A percentile compares a stretch with the other conserved stretches of the same genome.
phyloP scores from a whole-genome alignment of 2,888 invertebrate genomes.

The Synanthedon myopaeformis region DNA sequence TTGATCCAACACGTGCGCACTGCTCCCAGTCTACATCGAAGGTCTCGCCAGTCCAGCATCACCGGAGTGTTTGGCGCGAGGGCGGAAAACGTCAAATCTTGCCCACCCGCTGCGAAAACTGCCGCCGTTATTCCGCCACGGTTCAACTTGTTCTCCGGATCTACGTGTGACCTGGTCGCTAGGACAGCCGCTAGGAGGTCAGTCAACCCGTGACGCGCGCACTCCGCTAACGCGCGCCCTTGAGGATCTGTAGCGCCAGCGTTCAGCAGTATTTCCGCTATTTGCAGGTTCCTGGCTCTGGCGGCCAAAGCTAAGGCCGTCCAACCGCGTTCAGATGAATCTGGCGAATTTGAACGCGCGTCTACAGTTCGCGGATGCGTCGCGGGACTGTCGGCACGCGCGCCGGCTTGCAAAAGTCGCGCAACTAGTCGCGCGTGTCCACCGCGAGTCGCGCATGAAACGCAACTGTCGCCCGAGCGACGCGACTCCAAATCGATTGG shows the following conservation, averaged over 20 bases:
- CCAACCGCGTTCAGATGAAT: slow-evolving; percentile 39
- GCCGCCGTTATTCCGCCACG: slow-evolving; percentile 83
- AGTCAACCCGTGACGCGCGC: slow-evolving; percentile 76
- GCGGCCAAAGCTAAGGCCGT: slow-evolving; percentile 55
- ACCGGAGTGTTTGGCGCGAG: slow-evolving; percentile 87
- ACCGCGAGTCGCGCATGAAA: slow-evolving; percentile 84
- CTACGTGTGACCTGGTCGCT: slow-evolving; percentile 79
- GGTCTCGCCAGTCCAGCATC: slow-evolving; percentile 93
- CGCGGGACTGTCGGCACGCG: slow-evolving; percentile 77
- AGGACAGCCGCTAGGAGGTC: slow-evolving; percentile 81
- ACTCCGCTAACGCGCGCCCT: slow-evolving; percentile 82
- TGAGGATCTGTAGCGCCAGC: slow-evolving; percentile 91
- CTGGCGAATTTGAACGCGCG: not conserved
- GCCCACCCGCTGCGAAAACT: slow-evolving; percentile 64
- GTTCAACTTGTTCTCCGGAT: slow-evolving; percentile 93
- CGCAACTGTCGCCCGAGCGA: slow-evolving; percentile 83
- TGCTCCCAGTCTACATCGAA: slow-evolving; percentile 39
- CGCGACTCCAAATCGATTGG: slow-evolving; percentile 81
- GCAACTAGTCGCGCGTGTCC: slow-evolving; percentile 76
- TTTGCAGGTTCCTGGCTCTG: slow-evolving; percentile 66
- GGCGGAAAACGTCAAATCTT: slow-evolving; percentile 79
- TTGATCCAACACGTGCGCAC: slow-evolving; percentile 81
- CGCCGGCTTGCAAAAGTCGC: slow-evolving; percentile 80
- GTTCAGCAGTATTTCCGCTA: slow-evolving; percentile 82
- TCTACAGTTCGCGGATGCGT: slow-evolving; percentile 6